phyloP scores from a whole-genome alignment of 2,888 invertebrate species.

The Drosophila lutescens region DNA sequence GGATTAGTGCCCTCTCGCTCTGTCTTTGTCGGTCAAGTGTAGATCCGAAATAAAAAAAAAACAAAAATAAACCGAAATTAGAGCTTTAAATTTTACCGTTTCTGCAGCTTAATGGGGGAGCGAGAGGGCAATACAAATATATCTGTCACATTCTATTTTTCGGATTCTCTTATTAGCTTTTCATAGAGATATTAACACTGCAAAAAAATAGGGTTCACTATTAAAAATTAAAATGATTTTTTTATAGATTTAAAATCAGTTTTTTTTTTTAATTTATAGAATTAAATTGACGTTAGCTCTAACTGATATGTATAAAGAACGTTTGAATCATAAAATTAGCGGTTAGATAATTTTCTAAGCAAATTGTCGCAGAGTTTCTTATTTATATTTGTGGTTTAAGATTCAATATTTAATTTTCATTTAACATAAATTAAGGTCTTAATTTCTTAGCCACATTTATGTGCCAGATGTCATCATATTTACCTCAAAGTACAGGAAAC shows the following conservation, averaged over 20 bases:
- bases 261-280: too few relatives aligned
- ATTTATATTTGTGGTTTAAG: neutral
- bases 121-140: neutral
- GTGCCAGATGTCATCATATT: neutral
- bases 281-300: too few relatives aligned
- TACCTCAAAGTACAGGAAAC: neutral
- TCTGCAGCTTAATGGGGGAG: neutral
- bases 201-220: neutral
- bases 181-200: conserved; percentile 1
- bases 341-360: neutral
- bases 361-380: neutral
- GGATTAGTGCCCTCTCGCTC: conserved; percentile 27
- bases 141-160: conserved; percentile 12
- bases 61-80: conserved; percentile 10
- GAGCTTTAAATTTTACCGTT: conserved; percentile 35
- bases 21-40: conserved; percentile 37
- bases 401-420: neutral
- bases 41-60: conserved; percentile 9
- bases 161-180: conserved; percentile 4
- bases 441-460: neutral
- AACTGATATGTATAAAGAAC: neutral
- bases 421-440: neutral
- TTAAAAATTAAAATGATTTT: neutral
- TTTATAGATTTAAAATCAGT: neutral
- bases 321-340: neutral